Evolutionary conservation across 1,140 invertebrate genomes (phyloP), one percentile per base, ranked within the genome.

Genomic region (Homarus americanus): DNA sequence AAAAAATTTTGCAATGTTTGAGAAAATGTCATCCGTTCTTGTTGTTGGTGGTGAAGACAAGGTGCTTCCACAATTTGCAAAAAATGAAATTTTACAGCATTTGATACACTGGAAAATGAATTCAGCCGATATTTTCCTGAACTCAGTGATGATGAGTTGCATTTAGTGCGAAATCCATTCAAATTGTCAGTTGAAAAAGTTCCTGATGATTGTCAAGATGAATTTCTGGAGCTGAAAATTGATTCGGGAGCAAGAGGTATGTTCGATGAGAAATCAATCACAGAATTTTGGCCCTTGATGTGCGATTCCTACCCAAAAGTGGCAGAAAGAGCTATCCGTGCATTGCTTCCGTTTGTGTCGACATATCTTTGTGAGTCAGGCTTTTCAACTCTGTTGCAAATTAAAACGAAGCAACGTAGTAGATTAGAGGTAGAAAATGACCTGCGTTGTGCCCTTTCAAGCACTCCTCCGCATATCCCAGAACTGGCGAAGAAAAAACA

Each of bases 341-440:
- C 36, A 73, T 86, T 86, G 38, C 44, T 86, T 86, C 83, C 83
- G n/a, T 75, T 75, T 83, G 82, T 83, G 58, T 69, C 58, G 82
- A 83, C 82, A 36, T 83, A 83, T 69, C 53, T 40, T 69, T 73
- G 83, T 49, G 66, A 49, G 69, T 86, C 69, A 44, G 66, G 83
- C 41, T 86, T 86, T 86, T 86, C 53, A 83, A 83, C 82, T 83
- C 82, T 80, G 44, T 83, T 83, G 40, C 82, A 83, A 66, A 66
- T 83, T 2, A 83, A 66, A 83, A 83, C 82, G 58, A 66, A 66
- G 49, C 82, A 83, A 36, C 82, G 58, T 20, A 83, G 82, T 80
- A 80, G 78, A 80, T 40, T 80, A n/a, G 40, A 80, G 40, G 78
- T 80, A 4, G 78, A 80, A 49, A 44, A 80, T 80, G 40, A 40